phyloP scores from a whole-genome alignment of 2,113 vertebrate species.

The Coregonus clupeaformis region DNA sequence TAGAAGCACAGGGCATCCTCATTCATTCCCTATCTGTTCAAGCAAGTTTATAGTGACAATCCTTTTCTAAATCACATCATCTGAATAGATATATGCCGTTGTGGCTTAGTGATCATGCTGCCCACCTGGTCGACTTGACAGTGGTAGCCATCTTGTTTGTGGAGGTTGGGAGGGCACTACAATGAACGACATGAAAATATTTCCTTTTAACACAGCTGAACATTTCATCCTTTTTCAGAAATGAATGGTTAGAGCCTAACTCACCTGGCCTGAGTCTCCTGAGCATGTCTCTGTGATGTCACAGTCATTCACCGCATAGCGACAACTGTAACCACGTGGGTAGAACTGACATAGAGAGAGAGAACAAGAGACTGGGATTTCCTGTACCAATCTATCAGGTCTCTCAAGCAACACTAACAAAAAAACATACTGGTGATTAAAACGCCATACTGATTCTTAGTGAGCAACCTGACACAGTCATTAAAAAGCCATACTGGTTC shows the following conservation, averaged over 20 bases:
- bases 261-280: constrained; percentile 95
- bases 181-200: constrained; percentile 43
- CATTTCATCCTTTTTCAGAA: background rate
- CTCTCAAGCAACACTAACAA: too few relatives aligned
- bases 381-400: background rate
- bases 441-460: too few relatives aligned
- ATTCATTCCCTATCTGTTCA: background rate
- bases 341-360: constrained; percentile 79
- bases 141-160: constrained; percentile 94
- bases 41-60: background rate
- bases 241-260: constrained; percentile 11
- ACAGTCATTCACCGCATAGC: constrained; percentile 92
- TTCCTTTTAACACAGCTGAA: constrained; percentile 9
- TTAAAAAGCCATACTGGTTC: too few relatives aligned
- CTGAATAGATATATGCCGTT: background rate
- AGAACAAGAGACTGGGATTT: background rate
- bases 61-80: background rate
- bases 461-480: too few relatives aligned
- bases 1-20: too few relatives aligned
- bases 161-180: constrained; percentile 97
- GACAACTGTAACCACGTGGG: constrained; percentile 89
- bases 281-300: constrained; percentile 93
- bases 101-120: background rate
- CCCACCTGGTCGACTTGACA: constrained; percentile 93
- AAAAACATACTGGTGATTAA: too few relatives aligned